These are phyloP conservation scores for Synanthedon andrenaeformis DNA, from an alignment of 2,888 invertebrate genomes.

Conservation along the genomic window DNA sequence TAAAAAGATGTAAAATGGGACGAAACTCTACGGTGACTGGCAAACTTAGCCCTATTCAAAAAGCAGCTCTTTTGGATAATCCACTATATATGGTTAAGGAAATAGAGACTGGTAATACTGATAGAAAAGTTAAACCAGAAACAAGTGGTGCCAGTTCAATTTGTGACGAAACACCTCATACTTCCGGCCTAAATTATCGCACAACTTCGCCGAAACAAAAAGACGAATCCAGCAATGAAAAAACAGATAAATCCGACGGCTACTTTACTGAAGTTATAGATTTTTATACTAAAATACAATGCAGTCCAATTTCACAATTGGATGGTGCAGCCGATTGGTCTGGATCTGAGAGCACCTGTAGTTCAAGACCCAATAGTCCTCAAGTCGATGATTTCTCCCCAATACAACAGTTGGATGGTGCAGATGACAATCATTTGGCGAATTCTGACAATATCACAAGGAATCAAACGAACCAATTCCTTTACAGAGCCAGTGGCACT, in stretches of 20 bases:
- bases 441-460: constrained; percentile 38
- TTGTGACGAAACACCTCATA: constrained; percentile 52
- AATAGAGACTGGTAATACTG: constrained; percentile 23
- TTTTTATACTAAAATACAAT: constrained; percentile 66
- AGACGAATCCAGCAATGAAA: constrained; percentile 37
- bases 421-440: constrained; percentile 70
- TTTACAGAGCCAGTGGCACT: constrained; percentile 59
- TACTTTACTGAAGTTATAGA: constrained; percentile 64
- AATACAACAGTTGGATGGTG: constrained; percentile 78
- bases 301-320: constrained; percentile 74
- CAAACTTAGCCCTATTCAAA: constrained; percentile 54
- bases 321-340: constrained; percentile 79
- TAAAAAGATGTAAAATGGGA: constrained; percentile 77
- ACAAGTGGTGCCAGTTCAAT: constrained; percentile 25
- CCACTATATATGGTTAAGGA: constrained; percentile 49
- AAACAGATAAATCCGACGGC: constrained; percentile 51
- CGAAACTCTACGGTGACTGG: constrained; percentile 55
- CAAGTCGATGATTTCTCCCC: constrained; percentile 51
- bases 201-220: constrained; percentile 51
- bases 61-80: constrained; percentile 33
- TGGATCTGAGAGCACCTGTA: constrained; percentile 64
- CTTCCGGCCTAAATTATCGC: constrained; percentile 56
- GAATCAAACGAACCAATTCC: constrained; percentile 50
- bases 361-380: constrained; percentile 57
- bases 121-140: constrained; percentile 49